Conservation (phyloP, 2,797 vertebrate genomes). For the Myotis planiceps region DNA sequence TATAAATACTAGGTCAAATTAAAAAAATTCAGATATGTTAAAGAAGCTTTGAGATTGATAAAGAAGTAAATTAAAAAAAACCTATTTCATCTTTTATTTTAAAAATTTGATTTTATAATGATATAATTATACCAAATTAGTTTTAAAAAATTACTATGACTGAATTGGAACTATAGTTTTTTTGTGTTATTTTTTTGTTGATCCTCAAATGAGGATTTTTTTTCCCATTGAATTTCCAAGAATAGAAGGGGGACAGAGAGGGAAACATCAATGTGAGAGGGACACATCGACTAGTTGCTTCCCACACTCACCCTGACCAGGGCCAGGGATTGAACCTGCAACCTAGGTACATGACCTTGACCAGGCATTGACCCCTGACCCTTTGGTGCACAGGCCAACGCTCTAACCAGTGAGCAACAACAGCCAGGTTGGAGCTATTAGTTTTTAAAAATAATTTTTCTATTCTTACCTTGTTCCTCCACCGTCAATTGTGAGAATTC, state of each 20-base stretch:
- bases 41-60: neutral
- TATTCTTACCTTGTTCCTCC: constrained; percentile 94
- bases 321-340: no score
- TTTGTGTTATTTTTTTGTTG: no score
- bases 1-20: constrained; percentile 5
- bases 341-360: no score
- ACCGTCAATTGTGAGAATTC: constrained; percentile 95
- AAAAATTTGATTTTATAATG: neutral
- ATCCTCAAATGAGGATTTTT: no score
- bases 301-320: no score
- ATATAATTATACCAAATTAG: neutral
- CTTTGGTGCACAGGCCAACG: no score
- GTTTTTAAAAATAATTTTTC: neutral
- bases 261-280: no score
- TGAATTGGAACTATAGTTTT: neutral
- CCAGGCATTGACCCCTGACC: no score
- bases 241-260: no score
- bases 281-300: no score
- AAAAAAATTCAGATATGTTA: constrained; percentile 10
- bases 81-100: neutral
- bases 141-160: neutral
- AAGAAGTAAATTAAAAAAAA: neutral
- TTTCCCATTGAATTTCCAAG: no score
- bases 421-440: neutral
- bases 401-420: no score